phyloP scores from a whole-genome alignment of 2,113 vertebrate species.

The Podarcis raffonei region DNA sequence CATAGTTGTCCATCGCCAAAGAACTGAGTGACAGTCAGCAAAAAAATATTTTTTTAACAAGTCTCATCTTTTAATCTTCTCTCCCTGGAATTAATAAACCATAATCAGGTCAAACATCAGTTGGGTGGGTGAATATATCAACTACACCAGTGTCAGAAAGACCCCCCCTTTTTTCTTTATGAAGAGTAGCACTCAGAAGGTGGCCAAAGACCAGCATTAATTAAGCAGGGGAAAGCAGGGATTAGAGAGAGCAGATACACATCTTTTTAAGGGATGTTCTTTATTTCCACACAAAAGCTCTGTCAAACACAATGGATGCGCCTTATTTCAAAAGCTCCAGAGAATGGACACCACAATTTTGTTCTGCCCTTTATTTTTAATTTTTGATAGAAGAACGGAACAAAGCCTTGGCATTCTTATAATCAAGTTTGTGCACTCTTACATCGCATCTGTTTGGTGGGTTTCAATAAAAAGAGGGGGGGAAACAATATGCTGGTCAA shows the following conservation, averaged over 20 bases:
- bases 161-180: neutral
- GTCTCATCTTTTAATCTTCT: neutral
- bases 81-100: conserved; percentile 18
- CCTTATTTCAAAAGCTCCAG: neutral
- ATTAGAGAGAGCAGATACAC: neutral
- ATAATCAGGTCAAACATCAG: neutral
- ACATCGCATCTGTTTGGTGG: neutral
- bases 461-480: neutral
- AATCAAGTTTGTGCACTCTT: neutral
- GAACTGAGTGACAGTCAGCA: neutral
- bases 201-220: conserved; percentile 1
- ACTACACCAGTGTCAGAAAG: neutral
- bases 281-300: neutral
- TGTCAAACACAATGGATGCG: neutral
- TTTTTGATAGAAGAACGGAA: neutral
- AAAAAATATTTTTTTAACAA: neutral
- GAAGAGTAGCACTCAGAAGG: neutral
- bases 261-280: neutral
- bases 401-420: neutral
- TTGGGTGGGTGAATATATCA: neutral
- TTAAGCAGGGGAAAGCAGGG: neutral
- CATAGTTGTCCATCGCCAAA: neutral
- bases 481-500: neutral
- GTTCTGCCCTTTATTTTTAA: neutral
- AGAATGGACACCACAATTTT: neutral